Percentiles rank a stretch among this genome's conserved stretches.
Conservation (phyloP, 2,113 vertebrate species). For the Cepphus grylle region DNA sequence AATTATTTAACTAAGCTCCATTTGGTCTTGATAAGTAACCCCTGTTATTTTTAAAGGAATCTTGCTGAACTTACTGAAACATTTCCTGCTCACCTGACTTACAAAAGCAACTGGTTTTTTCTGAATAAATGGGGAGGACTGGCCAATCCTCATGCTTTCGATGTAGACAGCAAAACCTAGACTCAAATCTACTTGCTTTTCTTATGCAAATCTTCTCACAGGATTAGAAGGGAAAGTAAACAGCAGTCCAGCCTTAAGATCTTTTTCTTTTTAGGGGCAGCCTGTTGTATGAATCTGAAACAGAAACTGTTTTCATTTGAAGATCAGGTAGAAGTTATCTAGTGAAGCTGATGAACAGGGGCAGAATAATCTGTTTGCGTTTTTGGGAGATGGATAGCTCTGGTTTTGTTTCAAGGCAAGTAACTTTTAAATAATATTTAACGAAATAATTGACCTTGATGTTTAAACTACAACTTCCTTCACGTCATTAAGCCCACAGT, state of each 20-base stretch:
- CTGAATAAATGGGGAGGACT: slow-evolving; percentile 33
- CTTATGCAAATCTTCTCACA: slow-evolving; percentile 57
- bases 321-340: slow-evolving; percentile 55
- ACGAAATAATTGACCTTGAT: slow-evolving; percentile 60
- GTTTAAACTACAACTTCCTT: slow-evolving; percentile 53
- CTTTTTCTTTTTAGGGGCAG: slow-evolving; percentile 51
- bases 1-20: background rate
- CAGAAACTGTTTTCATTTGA: slow-evolving; percentile 61
- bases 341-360: slow-evolving; percentile 45
- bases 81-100: slow-evolving; percentile 46
- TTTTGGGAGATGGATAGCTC: slow-evolving; percentile 34
- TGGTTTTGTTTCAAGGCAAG: slow-evolving; percentile 60
- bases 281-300: slow-evolving; percentile 66
- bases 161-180: slow-evolving; percentile 34
- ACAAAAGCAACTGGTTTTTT: slow-evolving; percentile 37
- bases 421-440: slow-evolving; percentile 58
- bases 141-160: background rate
- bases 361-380: slow-evolving; percentile 55
- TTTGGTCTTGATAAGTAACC: background rate
- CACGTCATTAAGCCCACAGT: slow-evolving; percentile 6
- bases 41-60: background rate
- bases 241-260: slow-evolving; percentile 13
- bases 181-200: slow-evolving; percentile 45
- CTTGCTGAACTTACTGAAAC: slow-evolving; percentile 8
- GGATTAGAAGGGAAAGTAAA: slow-evolving; percentile 54